phyloP scores from a whole-genome alignment of 2,888 invertebrate genomes.

The Macrophya alboannulata region DNA sequence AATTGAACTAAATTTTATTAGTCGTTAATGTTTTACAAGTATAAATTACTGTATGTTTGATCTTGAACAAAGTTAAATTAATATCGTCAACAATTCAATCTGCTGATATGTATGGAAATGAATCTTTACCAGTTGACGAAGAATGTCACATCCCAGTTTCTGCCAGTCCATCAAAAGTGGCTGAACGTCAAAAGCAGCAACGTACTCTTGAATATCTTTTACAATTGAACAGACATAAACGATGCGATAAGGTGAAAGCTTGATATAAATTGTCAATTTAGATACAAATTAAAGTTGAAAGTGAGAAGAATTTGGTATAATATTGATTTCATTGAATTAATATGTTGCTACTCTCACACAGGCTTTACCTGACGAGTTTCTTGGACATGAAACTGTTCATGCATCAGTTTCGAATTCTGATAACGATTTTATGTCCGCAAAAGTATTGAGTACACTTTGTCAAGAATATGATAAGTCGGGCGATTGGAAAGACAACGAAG shows the following conservation, averaged over 20 bases:
- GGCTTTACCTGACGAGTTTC: slow-evolving; percentile 20
- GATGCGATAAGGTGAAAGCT: slow-evolving; percentile 34
- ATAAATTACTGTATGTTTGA: slow-evolving; percentile 27
- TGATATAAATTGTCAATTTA: not conserved
- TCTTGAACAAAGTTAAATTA: slow-evolving; percentile 4
- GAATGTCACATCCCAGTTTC: slow-evolving; percentile 27
- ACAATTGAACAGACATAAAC: slow-evolving; percentile 29
- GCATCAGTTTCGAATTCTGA: slow-evolving; percentile 34
- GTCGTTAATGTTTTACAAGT: not conserved
- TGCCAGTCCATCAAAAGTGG: not conserved
- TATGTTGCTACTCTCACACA: not conserved
- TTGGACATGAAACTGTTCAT: not conserved
- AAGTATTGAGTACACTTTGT: slow-evolving; percentile 47
- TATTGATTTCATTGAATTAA: slow-evolving; percentile 5
- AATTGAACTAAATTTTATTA: slow-evolving; percentile 28
- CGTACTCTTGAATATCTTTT: slow-evolving; percentile 46
- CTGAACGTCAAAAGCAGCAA: slow-evolving; percentile 46
- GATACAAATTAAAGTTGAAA: not conserved
- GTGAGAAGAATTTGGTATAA: not conserved
- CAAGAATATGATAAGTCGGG: slow-evolving; percentile 62
- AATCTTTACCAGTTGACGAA: slow-evolving; percentile 27
- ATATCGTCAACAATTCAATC: not conserved
- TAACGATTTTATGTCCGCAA: slow-evolving; percentile 39
- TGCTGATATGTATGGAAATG: slow-evolving; percentile 30
- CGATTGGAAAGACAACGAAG: slow-evolving; percentile 66